These are phyloP conservation scores for Sebastes ruberrimus DNA, from an alignment of 2,797 vertebrate genomes.

Conservation along the genomic window DNA sequence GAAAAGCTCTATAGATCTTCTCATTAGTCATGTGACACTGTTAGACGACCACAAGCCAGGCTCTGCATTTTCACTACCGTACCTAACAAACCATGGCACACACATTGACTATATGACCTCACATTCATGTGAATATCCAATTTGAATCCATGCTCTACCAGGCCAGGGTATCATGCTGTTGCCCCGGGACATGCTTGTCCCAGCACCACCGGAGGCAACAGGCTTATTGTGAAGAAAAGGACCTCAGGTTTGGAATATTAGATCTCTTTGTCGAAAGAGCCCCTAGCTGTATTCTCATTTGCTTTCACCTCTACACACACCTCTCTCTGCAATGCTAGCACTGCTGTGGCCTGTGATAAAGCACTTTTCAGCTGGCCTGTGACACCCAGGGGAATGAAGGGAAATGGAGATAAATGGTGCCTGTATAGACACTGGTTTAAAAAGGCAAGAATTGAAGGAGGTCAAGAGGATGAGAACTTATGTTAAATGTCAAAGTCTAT, in stretches of 20 bases:
- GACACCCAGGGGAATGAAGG: neutral
- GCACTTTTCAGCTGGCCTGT: slow-evolving; percentile 21
- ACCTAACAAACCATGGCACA: neutral
- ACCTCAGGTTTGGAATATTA: neutral
- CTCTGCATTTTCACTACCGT: neutral
- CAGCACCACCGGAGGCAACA: slow-evolving; percentile 9
- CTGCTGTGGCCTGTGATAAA: slow-evolving; percentile 45
- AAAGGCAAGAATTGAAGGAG: slow-evolving; percentile 8
- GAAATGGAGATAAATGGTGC: slow-evolving; percentile 43
- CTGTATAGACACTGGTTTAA: neutral
- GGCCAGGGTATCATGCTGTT: neutral
- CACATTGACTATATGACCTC: neutral
- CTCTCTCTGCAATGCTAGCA: slow-evolving; percentile 12
- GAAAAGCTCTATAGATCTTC: neutral
- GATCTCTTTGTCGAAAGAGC: slow-evolving; percentile 4
- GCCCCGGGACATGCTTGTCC: slow-evolving; percentile 1
- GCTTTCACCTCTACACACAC: slow-evolving; percentile 23
- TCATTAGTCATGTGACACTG: neutral
- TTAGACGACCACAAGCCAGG: neutral
- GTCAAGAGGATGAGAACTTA: slow-evolving; percentile 3
- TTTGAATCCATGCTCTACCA: neutral
- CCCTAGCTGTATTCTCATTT: slow-evolving; percentile 17
- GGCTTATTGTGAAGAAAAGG: neutral
- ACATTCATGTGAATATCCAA: neutral
- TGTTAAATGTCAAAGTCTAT: neutral